Conservation (phyloP, 1,140 invertebrate species). For the Cotesia chilonis region DNA sequence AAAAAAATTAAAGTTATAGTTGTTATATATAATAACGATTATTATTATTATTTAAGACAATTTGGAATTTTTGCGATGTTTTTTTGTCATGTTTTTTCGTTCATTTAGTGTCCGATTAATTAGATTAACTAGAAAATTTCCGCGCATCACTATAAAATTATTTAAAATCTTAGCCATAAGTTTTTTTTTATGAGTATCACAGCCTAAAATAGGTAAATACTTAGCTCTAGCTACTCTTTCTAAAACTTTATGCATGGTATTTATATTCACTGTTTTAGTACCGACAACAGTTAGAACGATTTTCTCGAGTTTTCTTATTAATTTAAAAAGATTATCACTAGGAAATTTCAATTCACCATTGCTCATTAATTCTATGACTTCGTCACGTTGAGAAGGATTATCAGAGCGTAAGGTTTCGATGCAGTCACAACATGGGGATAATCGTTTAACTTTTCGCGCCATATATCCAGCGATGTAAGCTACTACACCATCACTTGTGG, state of each 20-base stretch:
- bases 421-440: conserved; percentile 29
- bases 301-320: conserved; percentile 20
- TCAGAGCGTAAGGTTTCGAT: conserved; percentile 15
- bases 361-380: conserved; percentile 29
- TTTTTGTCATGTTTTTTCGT: neutral
- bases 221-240: conserved; percentile 10
- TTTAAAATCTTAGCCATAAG: conserved; percentile 22
- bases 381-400: conserved; percentile 15
- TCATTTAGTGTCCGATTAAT: conserved; percentile 2
- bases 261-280: conserved; percentile 7
- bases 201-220: conserved; percentile 18
- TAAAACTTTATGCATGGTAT: conserved; percentile 24
- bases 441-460: conserved; percentile 28
- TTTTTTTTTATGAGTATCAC: conserved; percentile 20
- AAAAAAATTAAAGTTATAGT: no score
- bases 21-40: no score
- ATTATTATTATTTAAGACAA: no score
- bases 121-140: conserved; percentile 23
- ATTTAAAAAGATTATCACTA: conserved; percentile 21
- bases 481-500: conserved; percentile 34
- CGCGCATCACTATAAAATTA: conserved; percentile 25
- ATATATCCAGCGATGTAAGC: conserved; percentile 39
- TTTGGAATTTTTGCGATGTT: no score
- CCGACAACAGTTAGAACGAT: conserved; percentile 25
- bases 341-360: conserved; percentile 17